Percentiles rank a stretch among this genome's conserved stretches.
These are phyloP conservation scores for Atherinosoma microstoma DNA, from an alignment of 2,797 vertebrate species.

Conservation along the genomic window DNA sequence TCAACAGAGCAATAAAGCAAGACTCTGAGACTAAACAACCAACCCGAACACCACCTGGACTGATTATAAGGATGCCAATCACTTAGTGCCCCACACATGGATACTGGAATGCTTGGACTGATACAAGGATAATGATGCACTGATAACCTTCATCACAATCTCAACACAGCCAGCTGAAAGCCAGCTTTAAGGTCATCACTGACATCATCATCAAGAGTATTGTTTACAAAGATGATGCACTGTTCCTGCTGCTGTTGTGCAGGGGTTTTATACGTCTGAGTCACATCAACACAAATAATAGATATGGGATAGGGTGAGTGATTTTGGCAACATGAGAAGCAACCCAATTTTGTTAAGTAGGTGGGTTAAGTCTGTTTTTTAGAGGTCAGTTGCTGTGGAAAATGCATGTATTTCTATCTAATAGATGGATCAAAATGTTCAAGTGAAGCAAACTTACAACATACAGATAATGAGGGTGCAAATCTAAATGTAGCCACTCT, in stretches of 20 bases:
- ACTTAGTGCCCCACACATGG: slow-evolving; percentile 4
- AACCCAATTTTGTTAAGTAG: not conserved
- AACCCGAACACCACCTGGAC: not conserved
- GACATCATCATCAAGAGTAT: not conserved
- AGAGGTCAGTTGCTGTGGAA: not conserved
- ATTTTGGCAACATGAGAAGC: not conserved
- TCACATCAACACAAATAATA: not conserved
- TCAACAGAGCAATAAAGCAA: not conserved
- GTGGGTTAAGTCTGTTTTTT: not conserved
- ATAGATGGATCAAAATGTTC: slow-evolving; percentile 33
- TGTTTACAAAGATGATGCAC: not conserved
- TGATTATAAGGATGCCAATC: not conserved
- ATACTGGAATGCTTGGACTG: not conserved
- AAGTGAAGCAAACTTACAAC: slow-evolving; percentile 32
- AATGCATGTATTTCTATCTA: not conserved
- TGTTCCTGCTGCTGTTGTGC: not conserved
- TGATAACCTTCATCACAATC: not conserved
- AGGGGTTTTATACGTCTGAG: not conserved
- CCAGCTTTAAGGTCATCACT: not conserved
- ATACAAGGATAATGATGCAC: not conserved
- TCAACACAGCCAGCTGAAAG: slow-evolving; percentile 1
- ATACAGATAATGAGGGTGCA: slow-evolving; percentile 25
- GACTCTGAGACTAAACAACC: not conserved
- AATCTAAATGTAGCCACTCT: slow-evolving; percentile 21
- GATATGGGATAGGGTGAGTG: not conserved